Conservation (phyloP, 2,888 invertebrate genomes). For the Lasius fuliginosus region DNA sequence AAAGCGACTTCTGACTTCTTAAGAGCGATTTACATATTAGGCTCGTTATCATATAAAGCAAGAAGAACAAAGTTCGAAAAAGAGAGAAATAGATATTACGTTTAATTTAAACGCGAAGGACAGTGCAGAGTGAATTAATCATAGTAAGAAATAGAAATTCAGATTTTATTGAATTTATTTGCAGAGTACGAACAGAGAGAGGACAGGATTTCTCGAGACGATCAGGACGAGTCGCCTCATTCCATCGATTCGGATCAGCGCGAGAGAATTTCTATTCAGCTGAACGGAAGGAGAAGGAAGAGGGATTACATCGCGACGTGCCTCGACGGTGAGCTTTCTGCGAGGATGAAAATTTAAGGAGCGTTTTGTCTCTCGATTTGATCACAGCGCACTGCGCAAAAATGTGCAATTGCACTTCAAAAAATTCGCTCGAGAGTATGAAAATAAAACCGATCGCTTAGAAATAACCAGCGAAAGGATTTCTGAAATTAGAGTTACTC, state of each 20-base stretch:
- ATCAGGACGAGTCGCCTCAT: constrained; percentile 15
- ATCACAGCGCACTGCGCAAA: not conserved
- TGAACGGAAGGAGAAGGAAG: not conserved
- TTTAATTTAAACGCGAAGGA: constrained; percentile 3
- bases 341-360: constrained; percentile 38
- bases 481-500: not conserved
- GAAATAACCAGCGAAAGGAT: not conserved
- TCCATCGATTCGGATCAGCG: constrained; percentile 7
- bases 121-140: constrained; percentile 22
- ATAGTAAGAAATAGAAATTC: constrained; percentile 19
- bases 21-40: not conserved
- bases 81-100: not conserved
- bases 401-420: not conserved
- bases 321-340: not conserved
- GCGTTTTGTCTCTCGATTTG: constrained; percentile 3
- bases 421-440: not conserved
- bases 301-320: constrained; percentile 19
- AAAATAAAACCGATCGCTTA: not conserved
- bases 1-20: not conserved
- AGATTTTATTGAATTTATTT: constrained; percentile 29
- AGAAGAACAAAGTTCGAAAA: not conserved
- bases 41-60: not conserved
- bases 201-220: constrained; percentile 13
- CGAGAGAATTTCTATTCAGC: constrained; percentile 28
- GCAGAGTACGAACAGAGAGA: not conserved